phyloP scores from a whole-genome alignment of 1,140 invertebrate genomes.

The Drosophila insularis region DNA sequence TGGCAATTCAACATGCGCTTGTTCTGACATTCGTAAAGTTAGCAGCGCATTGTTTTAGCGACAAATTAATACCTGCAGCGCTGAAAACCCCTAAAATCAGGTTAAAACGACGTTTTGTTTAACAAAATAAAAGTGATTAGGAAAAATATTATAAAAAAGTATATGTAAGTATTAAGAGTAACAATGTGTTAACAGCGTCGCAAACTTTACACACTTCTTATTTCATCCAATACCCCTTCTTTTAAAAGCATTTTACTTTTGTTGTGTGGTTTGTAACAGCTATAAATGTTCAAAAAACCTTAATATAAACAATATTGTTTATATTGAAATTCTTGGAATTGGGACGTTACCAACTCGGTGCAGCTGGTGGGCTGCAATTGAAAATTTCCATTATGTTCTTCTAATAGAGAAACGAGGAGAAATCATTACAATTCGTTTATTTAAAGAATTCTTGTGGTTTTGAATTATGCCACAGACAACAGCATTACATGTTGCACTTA shows the following conservation, averaged over 20 bases:
- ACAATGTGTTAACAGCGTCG: too few relatives aligned
- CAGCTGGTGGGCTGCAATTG: neutral
- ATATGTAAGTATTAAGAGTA: too few relatives aligned
- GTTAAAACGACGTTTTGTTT: too few relatives aligned
- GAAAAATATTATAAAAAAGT: too few relatives aligned
- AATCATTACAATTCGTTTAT: constrained; percentile 6
- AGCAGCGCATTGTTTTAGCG: too few relatives aligned
- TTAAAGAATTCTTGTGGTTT: constrained; percentile 4
- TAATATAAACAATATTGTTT: neutral
- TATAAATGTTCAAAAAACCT: constrained; percentile 22
- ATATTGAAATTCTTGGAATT: neutral
- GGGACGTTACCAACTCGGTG: neutral
- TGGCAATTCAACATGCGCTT: neutral
- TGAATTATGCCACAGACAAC: constrained; percentile 31
- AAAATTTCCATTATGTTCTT: neutral
- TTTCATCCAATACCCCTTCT: neutral
- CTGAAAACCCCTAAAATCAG: too few relatives aligned
- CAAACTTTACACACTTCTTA: too few relatives aligned
- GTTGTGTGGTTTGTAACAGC: constrained; percentile 25
- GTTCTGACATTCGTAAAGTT: too few relatives aligned
- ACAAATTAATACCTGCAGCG: too few relatives aligned
- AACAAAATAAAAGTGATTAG: too few relatives aligned
- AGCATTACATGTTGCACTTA: constrained; percentile 22
- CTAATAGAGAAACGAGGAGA: neutral
- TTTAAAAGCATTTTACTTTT: neutral